Evolutionary conservation across 2,888 invertebrate species (phyloP), one percentile per base, ranked within the genome.

Genomic region (Drosophila birchii): DNA sequence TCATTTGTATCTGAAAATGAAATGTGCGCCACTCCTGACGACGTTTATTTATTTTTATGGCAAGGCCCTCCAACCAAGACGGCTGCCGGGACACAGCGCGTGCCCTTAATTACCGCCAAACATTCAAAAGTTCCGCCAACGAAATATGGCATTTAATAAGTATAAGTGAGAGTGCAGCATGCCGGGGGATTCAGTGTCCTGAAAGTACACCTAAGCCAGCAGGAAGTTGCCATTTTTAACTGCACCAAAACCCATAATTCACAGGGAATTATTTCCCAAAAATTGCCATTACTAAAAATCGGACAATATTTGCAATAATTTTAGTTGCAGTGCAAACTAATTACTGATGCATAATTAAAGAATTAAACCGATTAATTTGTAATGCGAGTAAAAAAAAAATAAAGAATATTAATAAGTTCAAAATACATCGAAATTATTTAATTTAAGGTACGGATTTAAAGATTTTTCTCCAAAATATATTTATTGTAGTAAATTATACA

Each of bases 41-140:
- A 66, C 75, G 58, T 74, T 79, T 86, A 81, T 81, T 79, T 86
- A 81, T 86, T 86, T 86, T 76, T 77, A 84, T 86, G 71, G 74
- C 72, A 60, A 64, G 57, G 64, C 64, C 61, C 64, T 55, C 49
- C 34, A 61, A 45, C 60, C 64, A 58, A 29, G 63, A 66, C 74
- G 54, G 39, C 51, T 36, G 51, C 16, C 51, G 55, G 59, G 74
- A 45, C 64, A 51, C 67, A 64, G 45, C 76, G 68, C 67, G 79
- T 60, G 74, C 58, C 74, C 58, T 82, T 85, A 82, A 85, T 82
- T 82, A 82, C 78, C 68, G 44, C 51, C 61, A 64, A 76, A 63
- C 75, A 72, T 75, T 72, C 64, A 70, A 56, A 85, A 75, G 69
- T 76, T 76, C 53, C 63, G 47, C 63, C 58, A 62, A 64, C 47